phyloP scores from a whole-genome alignment of 1,140 invertebrate genomes.

The Brachionus manjavacas region DNA sequence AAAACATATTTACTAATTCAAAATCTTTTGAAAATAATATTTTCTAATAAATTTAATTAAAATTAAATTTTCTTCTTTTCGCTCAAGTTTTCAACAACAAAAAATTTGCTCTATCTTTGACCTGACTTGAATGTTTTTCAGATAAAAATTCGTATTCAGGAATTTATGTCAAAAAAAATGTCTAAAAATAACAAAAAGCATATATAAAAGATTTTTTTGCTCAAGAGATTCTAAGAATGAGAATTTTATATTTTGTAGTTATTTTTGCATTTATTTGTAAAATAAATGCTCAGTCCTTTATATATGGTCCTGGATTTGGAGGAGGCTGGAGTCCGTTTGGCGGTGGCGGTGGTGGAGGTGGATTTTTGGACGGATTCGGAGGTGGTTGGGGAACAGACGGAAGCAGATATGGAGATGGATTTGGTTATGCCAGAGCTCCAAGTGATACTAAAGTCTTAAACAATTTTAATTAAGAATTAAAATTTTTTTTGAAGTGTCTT shows the following conservation, averaged over 20 bases:
- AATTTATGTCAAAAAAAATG: neutral
- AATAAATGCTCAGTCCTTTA: neutral
- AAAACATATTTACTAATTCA: neutral
- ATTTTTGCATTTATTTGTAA: neutral
- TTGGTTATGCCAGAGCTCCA: neutral
- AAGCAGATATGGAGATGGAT: neutral
- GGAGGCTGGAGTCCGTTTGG: neutral
- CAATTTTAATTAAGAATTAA: neutral
- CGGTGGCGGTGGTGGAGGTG: neutral
- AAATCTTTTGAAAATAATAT: too few species aligned
- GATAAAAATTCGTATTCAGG: neutral
- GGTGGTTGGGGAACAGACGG: neutral
- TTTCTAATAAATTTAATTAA: too few species aligned
- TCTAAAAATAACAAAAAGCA: neutral
- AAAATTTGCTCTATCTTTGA: neutral
- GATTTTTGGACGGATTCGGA: neutral
- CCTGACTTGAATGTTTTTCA: neutral
- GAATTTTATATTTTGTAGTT: neutral
- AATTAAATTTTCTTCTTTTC: too few species aligned
- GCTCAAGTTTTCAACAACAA: too few species aligned
- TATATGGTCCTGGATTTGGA: neutral
- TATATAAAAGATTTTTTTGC: neutral
- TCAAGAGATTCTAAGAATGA: neutral
- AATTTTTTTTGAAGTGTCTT: neutral
- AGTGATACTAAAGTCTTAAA: neutral